These are phyloP conservation scores for Gastrophryne carolinensis DNA, from an alignment of 2,797 vertebrate genomes.

Conservation along the genomic window DNA sequence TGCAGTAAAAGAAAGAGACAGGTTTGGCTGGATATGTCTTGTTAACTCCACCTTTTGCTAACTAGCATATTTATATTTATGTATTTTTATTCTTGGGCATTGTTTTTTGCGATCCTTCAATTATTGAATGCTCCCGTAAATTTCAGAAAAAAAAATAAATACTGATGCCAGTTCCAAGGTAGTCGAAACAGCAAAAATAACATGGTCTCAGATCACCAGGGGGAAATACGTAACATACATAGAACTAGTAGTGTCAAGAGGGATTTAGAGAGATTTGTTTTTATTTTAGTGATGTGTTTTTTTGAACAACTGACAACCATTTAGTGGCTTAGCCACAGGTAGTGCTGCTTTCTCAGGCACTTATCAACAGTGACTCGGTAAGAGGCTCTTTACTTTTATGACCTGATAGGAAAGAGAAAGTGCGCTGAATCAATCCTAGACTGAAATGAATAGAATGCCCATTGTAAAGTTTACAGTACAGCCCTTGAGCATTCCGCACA, in stretches of 20 bases:
- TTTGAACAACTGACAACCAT: not conserved
- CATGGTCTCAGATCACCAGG: not conserved
- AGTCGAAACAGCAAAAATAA: not conserved
- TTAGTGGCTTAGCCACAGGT: not conserved
- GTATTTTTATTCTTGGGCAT: no score
- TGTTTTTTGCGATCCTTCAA: no score
- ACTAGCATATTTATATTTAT: no score
- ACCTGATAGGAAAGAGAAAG: constrained; percentile 25
- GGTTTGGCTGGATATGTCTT: no score
- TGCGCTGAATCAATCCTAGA: constrained; percentile 18
- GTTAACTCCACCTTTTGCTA: no score
- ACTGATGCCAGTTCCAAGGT: not conserved
- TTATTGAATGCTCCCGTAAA: no score
- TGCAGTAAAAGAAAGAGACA: no score
- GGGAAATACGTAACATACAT: not conserved
- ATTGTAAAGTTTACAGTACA: constrained; percentile 13
- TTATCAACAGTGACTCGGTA: constrained; percentile 35
- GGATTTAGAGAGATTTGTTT: not conserved
- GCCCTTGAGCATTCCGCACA: constrained; percentile 6
- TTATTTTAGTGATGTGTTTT: not conserved
- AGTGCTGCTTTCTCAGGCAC: constrained; percentile 47
- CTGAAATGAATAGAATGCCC: constrained; percentile 23
- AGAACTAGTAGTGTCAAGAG: not conserved
- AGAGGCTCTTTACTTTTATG: constrained; percentile 12
- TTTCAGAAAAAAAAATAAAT: no score